These are phyloP conservation scores for Baryphthengus martii DNA, from an alignment of 2,113 vertebrate genomes.

Conservation along the genomic window DNA sequence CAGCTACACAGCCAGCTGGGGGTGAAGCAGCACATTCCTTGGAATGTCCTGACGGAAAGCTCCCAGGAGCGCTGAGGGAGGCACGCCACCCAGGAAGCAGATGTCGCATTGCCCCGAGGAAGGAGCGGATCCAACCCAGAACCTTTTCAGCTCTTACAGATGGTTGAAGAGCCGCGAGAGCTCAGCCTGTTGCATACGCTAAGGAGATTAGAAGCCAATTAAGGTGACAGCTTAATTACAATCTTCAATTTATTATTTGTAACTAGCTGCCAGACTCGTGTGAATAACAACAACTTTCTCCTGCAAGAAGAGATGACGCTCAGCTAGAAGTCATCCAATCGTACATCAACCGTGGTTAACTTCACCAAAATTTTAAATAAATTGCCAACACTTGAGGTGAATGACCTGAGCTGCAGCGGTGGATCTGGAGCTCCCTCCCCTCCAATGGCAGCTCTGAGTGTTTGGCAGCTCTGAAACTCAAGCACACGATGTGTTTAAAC, in stretches of 20 bases:
- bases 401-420: not conserved
- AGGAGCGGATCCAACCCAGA: not conserved
- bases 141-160: not conserved
- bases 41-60: not conserved
- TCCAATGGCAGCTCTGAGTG: not conserved
- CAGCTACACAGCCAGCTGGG: not conserved
- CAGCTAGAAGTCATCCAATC: not conserved
- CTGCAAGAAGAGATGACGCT: not conserved
- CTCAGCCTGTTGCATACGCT: not conserved
- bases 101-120: accelerated
- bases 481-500: not conserved
- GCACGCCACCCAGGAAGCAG: not conserved
- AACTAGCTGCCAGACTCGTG: not conserved
- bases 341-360: not conserved
- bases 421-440: not conserved
- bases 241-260: not conserved
- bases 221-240: conserved; percentile 14
- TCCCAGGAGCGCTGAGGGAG: not conserved
- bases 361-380: not conserved
- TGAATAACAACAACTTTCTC: not conserved
- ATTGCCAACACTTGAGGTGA: not conserved
- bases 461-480: not conserved
- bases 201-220: conserved; percentile 5
- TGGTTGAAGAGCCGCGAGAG: not conserved
- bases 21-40: not conserved